A percentile compares a stretch with the other conserved stretches of the same genome.
Evolutionary conservation across 1,140 invertebrate genomes (phyloP).

Genomic region (Drosophila lacteicornis): DNA sequence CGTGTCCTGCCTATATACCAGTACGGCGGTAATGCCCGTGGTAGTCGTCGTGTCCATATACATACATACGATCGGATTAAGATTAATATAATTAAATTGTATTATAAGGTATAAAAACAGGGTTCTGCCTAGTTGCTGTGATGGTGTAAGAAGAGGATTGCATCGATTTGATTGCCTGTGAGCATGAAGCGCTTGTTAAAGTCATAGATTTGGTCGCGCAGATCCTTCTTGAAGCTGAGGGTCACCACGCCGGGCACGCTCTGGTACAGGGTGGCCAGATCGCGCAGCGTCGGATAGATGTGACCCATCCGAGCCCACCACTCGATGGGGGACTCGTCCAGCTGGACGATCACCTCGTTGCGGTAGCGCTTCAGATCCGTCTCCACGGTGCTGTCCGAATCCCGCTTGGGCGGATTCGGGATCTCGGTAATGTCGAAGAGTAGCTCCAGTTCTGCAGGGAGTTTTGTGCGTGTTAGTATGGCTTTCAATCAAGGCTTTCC

Average conservation of each 20-base stretch:
- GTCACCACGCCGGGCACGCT: constrained; percentile 80
- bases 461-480: background rate
- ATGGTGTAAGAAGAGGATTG: constrained; percentile 77
- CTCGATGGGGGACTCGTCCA: constrained; percentile 76
- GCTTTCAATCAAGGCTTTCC: too few species aligned
- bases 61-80: constrained; percentile 26
- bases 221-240: constrained; percentile 72
- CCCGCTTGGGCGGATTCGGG: constrained; percentile 45
- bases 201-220: constrained; percentile 77
- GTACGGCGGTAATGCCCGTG: constrained; percentile 18
- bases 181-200: constrained; percentile 76
- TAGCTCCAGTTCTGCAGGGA: constrained; percentile 68
- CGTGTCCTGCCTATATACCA: constrained; percentile 14
- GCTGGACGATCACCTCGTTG: constrained; percentile 72
- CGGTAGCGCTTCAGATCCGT: constrained; percentile 78
- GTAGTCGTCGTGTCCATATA: constrained; percentile 29
- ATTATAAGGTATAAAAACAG: constrained; percentile 38
- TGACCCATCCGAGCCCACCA: constrained; percentile 80
- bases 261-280: constrained; percentile 71
- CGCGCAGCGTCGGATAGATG: constrained; percentile 73
- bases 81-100: constrained; percentile 23
- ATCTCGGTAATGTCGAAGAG: constrained; percentile 78
- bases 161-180: constrained; percentile 74
- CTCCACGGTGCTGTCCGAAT: constrained; percentile 68
- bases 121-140: constrained; percentile 40